These are phyloP conservation scores for Embiotoca jacksoni DNA, from an alignment of 2,113 vertebrate genomes.

Conservation along the genomic window DNA sequence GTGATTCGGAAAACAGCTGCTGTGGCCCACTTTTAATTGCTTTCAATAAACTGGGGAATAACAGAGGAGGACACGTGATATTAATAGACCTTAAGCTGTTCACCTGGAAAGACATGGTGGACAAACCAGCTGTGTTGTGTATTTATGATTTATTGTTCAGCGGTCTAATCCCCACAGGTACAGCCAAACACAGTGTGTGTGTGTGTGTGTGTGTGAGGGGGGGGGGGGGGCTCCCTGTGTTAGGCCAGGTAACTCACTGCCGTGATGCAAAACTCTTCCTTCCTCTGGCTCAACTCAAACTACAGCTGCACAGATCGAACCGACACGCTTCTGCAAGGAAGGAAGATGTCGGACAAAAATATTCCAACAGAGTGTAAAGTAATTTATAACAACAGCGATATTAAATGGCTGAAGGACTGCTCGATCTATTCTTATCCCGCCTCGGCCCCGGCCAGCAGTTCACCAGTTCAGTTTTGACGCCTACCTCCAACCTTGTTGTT, in stretches of 20 bases:
- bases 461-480: conserved; percentile 64
- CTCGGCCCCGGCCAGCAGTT: conserved; percentile 58
- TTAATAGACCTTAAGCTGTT: conserved; percentile 59
- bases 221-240: conserved; percentile 20
- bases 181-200: conserved; percentile 13
- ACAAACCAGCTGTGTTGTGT: conserved; percentile 37
- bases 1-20: conserved; percentile 53
- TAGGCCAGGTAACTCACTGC: neutral
- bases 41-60: conserved; percentile 58
- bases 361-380: conserved; percentile 15
- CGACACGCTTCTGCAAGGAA: neutral
- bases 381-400: conserved; percentile 42
- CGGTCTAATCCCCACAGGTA: conserved; percentile 7
- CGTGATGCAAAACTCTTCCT: neutral
- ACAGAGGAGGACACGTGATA: conserved; percentile 34
- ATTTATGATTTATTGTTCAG: conserved; percentile 50
- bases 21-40: conserved; percentile 45
- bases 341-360: neutral
- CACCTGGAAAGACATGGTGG: conserved; percentile 59
- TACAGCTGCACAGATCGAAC: neutral
- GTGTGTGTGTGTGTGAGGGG: too few species aligned
- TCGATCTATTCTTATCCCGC: conserved; percentile 64
- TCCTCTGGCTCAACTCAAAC: neutral
- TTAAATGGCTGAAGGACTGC: conserved; percentile 42
- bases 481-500: conserved; percentile 76